Evolutionary conservation across 2,113 vertebrate species (phyloP).

Genomic region (Donacobius atricapilla): DNA sequence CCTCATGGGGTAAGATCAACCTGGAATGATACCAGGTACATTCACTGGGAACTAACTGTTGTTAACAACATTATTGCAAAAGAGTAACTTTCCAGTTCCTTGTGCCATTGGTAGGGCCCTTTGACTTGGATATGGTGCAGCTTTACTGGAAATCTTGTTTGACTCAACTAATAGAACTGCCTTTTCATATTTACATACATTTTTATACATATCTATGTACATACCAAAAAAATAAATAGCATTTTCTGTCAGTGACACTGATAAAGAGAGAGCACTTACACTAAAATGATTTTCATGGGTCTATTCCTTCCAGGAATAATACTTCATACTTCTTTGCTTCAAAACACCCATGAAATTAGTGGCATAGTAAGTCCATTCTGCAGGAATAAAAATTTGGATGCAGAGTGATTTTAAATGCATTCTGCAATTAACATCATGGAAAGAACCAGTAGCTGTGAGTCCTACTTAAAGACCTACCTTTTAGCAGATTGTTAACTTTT

Average conservation of each 20-base stretch:
- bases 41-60: background rate
- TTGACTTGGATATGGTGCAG: background rate
- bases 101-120: background rate
- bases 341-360: conserved; percentile 31
- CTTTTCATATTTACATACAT: background rate
- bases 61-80: background rate
- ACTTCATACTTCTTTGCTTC: conserved; percentile 6
- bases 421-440: background rate
- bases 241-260: background rate
- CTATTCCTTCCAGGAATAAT: background rate
- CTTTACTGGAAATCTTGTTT: background rate
- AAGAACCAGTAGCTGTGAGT: background rate
- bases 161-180: background rate
- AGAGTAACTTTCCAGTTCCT: background rate
- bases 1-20: background rate
- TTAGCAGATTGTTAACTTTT: background rate
- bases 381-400: background rate
- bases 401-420: background rate
- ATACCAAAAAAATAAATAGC: background rate
- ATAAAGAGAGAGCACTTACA: background rate
- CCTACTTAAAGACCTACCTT: background rate
- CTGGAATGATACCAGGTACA: background rate
- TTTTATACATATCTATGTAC: background rate
- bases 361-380: background rate
- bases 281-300: conserved; percentile 24